A percentile compares a stretch with the other conserved stretches of the same genome.
Evolutionary conservation across 2,113 vertebrate species (phyloP).

Genomic region (Gavia stellata): DNA sequence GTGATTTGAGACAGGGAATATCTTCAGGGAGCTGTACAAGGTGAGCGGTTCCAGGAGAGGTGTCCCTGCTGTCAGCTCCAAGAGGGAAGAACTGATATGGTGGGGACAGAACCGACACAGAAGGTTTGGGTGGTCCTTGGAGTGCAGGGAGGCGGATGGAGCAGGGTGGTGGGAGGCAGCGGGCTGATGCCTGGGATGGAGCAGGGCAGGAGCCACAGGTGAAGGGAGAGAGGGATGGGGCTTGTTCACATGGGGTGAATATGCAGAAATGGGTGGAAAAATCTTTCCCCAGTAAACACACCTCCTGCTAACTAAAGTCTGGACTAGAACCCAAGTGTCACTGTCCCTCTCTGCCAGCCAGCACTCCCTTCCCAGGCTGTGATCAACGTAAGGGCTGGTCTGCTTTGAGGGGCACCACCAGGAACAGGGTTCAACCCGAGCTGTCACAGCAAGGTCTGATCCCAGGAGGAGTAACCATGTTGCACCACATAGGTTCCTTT

Average conservation of each 20-base stretch:
- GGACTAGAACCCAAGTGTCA: background rate
- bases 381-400: background rate
- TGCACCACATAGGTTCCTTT: background rate
- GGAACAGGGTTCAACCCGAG: background rate
- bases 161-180: background rate
- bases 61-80: background rate
- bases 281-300: background rate
- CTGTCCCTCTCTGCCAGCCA: background rate
- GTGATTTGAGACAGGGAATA: background rate
- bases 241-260: background rate
- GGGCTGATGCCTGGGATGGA: background rate
- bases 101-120: background rate
- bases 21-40: background rate
- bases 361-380: fast-evolving
- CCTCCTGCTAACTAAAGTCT: background rate
- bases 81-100: background rate
- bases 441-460: background rate
- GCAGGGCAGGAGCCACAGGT: background rate
- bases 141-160: background rate
- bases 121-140: background rate
- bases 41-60: background rate
- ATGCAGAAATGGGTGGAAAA: fast-evolving
- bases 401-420: background rate
- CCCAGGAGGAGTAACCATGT: background rate
- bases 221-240: background rate